phyloP scores from a whole-genome alignment of 2,113 vertebrate genomes.

The Gulo gulo region DNA sequence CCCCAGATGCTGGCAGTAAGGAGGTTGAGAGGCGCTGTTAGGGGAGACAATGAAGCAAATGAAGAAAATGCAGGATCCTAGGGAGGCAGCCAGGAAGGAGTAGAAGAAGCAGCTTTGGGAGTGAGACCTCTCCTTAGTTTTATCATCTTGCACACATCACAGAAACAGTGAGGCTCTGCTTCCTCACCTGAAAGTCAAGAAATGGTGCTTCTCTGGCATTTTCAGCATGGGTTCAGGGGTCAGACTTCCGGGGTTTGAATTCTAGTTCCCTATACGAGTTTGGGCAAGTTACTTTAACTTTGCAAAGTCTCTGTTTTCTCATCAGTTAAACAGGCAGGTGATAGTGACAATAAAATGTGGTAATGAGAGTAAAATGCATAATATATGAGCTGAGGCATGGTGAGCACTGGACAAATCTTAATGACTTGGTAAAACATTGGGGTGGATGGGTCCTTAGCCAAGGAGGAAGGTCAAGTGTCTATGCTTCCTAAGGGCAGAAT shows the following conservation, averaged over 20 bases:
- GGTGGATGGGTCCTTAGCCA: not conserved
- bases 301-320: not conserved
- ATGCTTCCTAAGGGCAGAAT: not conserved
- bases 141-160: not conserved
- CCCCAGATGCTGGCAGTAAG: not conserved
- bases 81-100: not conserved
- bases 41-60: not conserved
- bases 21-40: not conserved
- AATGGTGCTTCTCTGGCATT: not conserved
- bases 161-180: not conserved
- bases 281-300: not conserved
- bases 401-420: not conserved
- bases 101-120: not conserved
- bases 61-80: not conserved
- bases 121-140: not conserved
- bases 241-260: not conserved
- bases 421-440: rapidly evolving
- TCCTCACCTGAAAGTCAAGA: not conserved
- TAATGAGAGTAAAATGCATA: not conserved
- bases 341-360: rapidly evolving
- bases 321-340: not conserved
- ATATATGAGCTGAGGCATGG: not conserved
- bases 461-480: not conserved
- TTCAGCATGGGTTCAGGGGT: not conserved
- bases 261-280: not conserved